These are phyloP conservation scores for Trichonephila clavipes DNA, from an alignment of 1,140 invertebrate genomes.

Conservation along the genomic window DNA sequence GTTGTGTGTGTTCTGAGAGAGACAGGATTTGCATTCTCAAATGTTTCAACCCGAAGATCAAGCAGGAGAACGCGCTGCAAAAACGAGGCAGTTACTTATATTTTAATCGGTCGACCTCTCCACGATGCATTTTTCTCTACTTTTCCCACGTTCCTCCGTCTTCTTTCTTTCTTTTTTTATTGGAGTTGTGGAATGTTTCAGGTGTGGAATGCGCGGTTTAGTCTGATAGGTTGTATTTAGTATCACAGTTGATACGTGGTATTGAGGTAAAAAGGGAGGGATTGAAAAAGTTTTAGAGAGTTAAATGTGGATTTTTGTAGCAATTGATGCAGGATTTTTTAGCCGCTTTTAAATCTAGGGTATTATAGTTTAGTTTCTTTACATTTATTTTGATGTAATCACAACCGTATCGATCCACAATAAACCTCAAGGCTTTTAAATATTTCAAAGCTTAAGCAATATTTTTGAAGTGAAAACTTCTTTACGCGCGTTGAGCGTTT, in stretches of 20 bases:
- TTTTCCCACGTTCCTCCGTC: background rate
- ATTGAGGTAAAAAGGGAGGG: background rate
- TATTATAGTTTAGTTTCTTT: background rate
- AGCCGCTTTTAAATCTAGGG: background rate
- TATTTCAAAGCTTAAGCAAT: no score
- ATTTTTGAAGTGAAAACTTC: no score
- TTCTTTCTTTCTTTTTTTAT: background rate
- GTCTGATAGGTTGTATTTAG: no score
- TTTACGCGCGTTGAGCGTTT: no score
- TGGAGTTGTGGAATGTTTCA: background rate
- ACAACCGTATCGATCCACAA: no score
- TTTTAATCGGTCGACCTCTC: background rate
- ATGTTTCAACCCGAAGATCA: background rate
- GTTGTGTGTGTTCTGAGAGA: background rate
- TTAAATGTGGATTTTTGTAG: background rate
- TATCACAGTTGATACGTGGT: background rate
- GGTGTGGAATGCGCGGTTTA: background rate
- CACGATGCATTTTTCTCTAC: background rate
- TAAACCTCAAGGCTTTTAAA: no score
- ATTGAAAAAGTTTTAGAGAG: background rate
- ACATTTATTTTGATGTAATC: background rate
- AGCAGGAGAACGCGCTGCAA: background rate
- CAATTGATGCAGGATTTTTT: background rate
- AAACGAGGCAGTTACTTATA: background rate
- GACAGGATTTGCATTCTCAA: background rate